These are phyloP conservation scores for Zoanthus gigantus DNA, from an alignment of 92 coral and sea anemone species.

Conservation along the genomic window DNA sequence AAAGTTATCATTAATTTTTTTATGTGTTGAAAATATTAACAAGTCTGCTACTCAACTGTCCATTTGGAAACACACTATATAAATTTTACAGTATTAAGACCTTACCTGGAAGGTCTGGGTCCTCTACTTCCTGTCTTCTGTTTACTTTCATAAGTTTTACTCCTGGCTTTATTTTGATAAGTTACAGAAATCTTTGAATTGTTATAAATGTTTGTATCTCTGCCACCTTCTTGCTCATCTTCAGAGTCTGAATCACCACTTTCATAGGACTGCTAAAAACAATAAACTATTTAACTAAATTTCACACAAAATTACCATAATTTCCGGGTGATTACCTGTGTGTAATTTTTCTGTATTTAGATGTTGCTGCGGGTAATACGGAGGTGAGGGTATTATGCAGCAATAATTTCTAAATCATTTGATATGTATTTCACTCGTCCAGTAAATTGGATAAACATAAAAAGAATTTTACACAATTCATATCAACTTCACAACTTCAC, in stretches of 20 bases:
- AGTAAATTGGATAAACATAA: no score
- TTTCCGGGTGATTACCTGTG: background rate
- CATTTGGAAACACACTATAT: background rate
- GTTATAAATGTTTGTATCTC: background rate
- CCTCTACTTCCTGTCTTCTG: slow-evolving; percentile 28
- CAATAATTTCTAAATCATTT: no score
- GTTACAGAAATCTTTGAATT: background rate
- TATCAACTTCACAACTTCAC: no score
- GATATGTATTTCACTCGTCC: no score
- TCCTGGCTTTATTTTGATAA: background rate
- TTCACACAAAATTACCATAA: background rate
- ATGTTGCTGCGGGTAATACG: no score
- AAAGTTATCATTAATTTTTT: no score
- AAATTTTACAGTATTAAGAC: background rate
- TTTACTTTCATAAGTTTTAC: background rate
- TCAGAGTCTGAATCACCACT: slow-evolving; percentile 23
- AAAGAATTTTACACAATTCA: no score
- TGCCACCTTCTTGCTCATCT: background rate
- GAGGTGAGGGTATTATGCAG: no score
- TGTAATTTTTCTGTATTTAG: no score
- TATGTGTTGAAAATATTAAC: no score
- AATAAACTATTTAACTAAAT: background rate
- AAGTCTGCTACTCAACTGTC: no score
- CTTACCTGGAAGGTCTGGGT: slow-evolving; percentile 18
- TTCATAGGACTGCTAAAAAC: background rate